A percentile compares a stretch with the other conserved stretches of the same genome.
Evolutionary conservation across 2,113 vertebrate species (phyloP).

Genomic region (Anseranas semipalmata): DNA sequence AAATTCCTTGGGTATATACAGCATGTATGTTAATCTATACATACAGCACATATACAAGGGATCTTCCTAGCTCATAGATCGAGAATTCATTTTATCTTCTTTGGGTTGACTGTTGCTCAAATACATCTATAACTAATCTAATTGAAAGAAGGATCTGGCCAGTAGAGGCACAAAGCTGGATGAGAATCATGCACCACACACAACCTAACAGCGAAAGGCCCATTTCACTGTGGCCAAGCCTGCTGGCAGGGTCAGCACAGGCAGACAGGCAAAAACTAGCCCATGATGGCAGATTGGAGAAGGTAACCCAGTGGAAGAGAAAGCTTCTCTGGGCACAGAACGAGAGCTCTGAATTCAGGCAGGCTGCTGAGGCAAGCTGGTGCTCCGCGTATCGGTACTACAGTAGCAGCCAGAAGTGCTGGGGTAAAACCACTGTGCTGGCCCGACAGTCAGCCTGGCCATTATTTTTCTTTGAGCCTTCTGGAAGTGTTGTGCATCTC

Average conservation of each 20-base stretch:
- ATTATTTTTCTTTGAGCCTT: not conserved
- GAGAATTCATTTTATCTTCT: not conserved
- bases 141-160: not conserved
- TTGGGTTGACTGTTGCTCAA: fast-evolving
- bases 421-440: fast-evolving
- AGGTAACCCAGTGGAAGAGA: not conserved
- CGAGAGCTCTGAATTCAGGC: not conserved
- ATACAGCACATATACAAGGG: not conserved
- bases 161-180: not conserved
- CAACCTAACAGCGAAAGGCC: not conserved
- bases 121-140: not conserved
- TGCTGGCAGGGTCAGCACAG: not conserved
- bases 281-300: not conserved
- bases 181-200: not conserved
- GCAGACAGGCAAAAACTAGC: not conserved
- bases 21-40: not conserved
- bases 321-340: not conserved
- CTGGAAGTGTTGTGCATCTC: not conserved
- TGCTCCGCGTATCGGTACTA: not conserved
- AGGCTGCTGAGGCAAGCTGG: not conserved
- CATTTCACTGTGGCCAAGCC: not conserved
- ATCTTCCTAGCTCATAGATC: not conserved
- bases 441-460: not conserved
- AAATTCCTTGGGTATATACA: not conserved
- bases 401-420: not conserved